Conservation (phyloP, 2,113 vertebrate species). For the Seriola aureovittata region DNA sequence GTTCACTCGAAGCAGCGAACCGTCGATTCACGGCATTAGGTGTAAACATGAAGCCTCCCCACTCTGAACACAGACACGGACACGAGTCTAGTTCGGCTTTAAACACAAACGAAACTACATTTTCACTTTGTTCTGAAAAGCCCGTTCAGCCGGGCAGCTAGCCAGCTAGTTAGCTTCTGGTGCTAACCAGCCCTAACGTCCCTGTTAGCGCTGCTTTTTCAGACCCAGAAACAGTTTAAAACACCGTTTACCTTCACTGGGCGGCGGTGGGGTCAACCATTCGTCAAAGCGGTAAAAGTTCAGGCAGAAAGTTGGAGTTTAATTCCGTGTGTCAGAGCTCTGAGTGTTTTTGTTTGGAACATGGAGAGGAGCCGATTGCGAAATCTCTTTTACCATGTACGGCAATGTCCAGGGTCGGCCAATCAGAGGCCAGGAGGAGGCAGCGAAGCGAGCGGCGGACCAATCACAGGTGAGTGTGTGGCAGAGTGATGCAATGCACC, state of each 20-base stretch:
- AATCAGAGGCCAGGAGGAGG: conserved; percentile 63
- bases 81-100: rapidly evolving
- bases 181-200: conserved; percentile 43
- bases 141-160: conserved; percentile 37
- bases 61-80: rapidly evolving
- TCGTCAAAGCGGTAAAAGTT: conserved; percentile 18
- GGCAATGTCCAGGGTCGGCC: conserved; percentile 76
- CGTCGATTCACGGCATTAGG: rapidly evolving
- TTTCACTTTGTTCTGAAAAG: neutral
- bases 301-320: conserved; percentile 17
- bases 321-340: conserved; percentile 31
- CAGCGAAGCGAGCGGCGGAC: rapidly evolving
- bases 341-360: conserved; percentile 85
- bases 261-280: conserved; percentile 22
- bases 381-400: conserved; percentile 86
- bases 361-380: conserved; percentile 82
- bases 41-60: rapidly evolving
- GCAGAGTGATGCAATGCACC: conserved; percentile 74
- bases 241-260: conserved; percentile 73
- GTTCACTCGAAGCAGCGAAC: neutral
- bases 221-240: neutral
- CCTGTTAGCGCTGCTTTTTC: neutral
- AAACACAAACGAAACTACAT: rapidly evolving
- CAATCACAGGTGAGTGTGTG: conserved; percentile 65
- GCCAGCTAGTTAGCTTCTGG: conserved; percentile 59